Evolutionary conservation across 2,888 invertebrate genomes (phyloP).

Genomic region (Plagodis dolabraria): DNA sequence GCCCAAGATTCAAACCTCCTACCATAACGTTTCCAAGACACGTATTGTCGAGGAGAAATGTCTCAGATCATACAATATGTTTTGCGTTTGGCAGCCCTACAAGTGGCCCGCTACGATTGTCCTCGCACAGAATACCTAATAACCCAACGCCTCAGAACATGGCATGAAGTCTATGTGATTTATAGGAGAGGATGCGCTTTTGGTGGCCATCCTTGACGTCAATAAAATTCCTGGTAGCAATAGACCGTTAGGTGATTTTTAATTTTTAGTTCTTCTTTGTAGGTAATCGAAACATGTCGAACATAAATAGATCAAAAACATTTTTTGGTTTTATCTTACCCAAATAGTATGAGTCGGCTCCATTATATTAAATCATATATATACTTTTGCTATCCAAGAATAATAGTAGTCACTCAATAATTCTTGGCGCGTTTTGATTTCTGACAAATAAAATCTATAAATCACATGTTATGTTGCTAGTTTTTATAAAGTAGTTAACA

Average conservation of each 20-base stretch:
- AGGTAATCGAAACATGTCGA: no score
- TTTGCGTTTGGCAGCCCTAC: conserved; percentile 14
- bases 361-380: no score
- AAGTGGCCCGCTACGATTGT: conserved; percentile 56
- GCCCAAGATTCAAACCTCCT: no score
- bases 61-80: not conserved
- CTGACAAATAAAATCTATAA: conserved; percentile 12
- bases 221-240: conserved; percentile 38
- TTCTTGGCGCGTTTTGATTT: conserved; percentile 1
- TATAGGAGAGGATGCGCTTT: conserved; percentile 44
- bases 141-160: conserved; percentile 30
- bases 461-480: conserved; percentile 11
- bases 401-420: conserved; percentile 6
- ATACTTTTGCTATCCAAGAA: not conserved
- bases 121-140: conserved; percentile 56
- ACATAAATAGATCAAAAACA: no score
- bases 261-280: conserved; percentile 25
- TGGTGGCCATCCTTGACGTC: conserved; percentile 41
- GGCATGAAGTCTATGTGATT: conserved; percentile 42
- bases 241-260: conserved; percentile 22
- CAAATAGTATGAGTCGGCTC: no score
- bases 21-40: no score
- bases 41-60: no score
- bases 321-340: no score
- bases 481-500: conserved; percentile 8